Evolutionary conservation across 2,888 invertebrate genomes (phyloP), one percentile per base, ranked within the genome.

Genomic region (Hipparchia semele): DNA sequence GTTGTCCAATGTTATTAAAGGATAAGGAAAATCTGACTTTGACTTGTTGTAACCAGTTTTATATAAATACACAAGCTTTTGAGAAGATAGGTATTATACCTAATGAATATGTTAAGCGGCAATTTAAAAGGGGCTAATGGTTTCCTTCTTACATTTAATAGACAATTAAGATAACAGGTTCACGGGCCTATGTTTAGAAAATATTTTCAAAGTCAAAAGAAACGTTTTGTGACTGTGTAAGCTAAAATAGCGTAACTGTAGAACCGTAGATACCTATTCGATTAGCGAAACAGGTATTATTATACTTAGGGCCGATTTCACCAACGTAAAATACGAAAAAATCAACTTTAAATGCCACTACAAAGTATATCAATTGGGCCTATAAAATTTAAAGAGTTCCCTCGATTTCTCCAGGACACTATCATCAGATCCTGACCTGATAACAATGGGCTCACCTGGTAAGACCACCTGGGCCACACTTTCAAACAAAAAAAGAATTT

Each of bases 1-100:
- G 61, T 75, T 73, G 67, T 75, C 73, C 75, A 75, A 75, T 75
- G 72, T 72, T 75, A 75, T 75, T 73, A 72, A 75, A 75, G 72
- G 23, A 73, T 75, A 72, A 72, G 70, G 73, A 69, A 74, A 73
- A 71, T 71, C 49, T 75, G 71, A 71, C 72, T 53, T 60, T 68
- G 66, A 65, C 71, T 72, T 45, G 33, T 68, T 58, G 65, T 67
- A 73, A 71, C 66, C 66, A 54, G 59, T 71, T 73, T 68, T 53
- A 60, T 71, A 69, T 49, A 59, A 70, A 70, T 59, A 70, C 33
- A 51, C 33, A 56, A 51, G 39, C 49, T 33, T 70, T 67, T 49
- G 58, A 59, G 60, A 58, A 33, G 54, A 67, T 13, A 68, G 45
- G 39, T 59, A 62, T 39, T 10, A 33, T 8, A 39, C 39, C 3